phyloP scores from a whole-genome alignment of 2,113 vertebrate species.

The Cromileptes altivelis region DNA sequence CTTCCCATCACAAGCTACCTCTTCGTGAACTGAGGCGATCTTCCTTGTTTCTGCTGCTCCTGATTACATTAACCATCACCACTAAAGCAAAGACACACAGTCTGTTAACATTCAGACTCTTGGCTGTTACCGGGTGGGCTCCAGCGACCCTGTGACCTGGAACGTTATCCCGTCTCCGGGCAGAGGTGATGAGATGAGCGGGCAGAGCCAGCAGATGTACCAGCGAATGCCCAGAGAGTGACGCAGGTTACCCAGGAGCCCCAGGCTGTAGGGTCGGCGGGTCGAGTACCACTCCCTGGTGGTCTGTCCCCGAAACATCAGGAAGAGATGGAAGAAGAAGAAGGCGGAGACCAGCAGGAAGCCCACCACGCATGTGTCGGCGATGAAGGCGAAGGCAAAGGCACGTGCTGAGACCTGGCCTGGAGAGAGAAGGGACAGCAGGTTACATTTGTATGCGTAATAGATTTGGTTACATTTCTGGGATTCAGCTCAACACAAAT shows the following conservation, averaged over 20 bases:
- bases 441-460: background rate
- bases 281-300: conserved; percentile 91
- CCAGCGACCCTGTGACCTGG: conserved; percentile 80
- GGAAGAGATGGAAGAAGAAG: conserved; percentile 89
- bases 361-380: conserved; percentile 91
- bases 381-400: conserved; percentile 91
- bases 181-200: conserved; percentile 88
- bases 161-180: conserved; percentile 91
- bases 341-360: conserved; percentile 89
- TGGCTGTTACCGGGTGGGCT: conserved; percentile 71
- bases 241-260: conserved; percentile 83
- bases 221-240: conserved; percentile 87
- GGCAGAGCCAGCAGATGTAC: conserved; percentile 90
- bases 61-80: conserved; percentile 39
- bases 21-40: conserved; percentile 17
- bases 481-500: background rate
- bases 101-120: background rate
- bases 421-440: conserved; percentile 54
- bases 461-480: background rate
- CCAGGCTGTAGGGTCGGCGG: conserved; percentile 85
- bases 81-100: background rate
- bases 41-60: conserved; percentile 29
- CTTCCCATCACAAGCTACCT: conserved; percentile 29
- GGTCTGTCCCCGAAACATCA: conserved; percentile 91
- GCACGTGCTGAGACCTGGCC: conserved; percentile 89